Evolutionary conservation across 2,888 invertebrate species (phyloP).

Genomic region (Erebia epiphron): DNA sequence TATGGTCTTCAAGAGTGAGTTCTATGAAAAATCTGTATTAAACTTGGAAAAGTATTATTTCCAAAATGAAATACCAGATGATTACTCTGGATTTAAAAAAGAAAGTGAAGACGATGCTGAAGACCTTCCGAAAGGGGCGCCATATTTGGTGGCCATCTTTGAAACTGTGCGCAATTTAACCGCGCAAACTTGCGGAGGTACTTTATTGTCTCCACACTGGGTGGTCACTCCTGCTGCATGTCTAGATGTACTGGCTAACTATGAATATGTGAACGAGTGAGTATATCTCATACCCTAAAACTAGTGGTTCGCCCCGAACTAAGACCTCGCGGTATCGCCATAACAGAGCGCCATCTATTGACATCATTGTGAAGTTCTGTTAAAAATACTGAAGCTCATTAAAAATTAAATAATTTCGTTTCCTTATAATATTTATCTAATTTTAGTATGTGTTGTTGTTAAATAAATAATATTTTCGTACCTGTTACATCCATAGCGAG

Average conservation of each 20-base stretch:
- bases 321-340: too few species aligned
- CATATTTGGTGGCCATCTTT: constrained; percentile 54
- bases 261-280: constrained; percentile 37
- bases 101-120: not conserved
- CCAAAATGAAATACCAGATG: not conserved
- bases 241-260: constrained; percentile 48
- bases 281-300: not conserved
- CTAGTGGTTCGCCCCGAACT: too few species aligned
- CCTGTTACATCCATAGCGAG: too few species aligned
- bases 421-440: too few species aligned
- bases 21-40: not conserved
- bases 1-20: not conserved
- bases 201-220: constrained; percentile 51
- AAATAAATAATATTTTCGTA: too few species aligned
- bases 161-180: constrained; percentile 56
- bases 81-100: not conserved
- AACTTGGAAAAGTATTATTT: not conserved
- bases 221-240: constrained; percentile 56
- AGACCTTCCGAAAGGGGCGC: not conserved
- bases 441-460: too few species aligned
- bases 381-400: too few species aligned
- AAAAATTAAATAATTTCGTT: too few species aligned
- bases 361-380: too few species aligned
- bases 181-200: constrained; percentile 59
- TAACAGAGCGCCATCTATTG: too few species aligned